Conservation (phyloP, 1,140 invertebrate species). For the Pectinophora gossypiella region DNA sequence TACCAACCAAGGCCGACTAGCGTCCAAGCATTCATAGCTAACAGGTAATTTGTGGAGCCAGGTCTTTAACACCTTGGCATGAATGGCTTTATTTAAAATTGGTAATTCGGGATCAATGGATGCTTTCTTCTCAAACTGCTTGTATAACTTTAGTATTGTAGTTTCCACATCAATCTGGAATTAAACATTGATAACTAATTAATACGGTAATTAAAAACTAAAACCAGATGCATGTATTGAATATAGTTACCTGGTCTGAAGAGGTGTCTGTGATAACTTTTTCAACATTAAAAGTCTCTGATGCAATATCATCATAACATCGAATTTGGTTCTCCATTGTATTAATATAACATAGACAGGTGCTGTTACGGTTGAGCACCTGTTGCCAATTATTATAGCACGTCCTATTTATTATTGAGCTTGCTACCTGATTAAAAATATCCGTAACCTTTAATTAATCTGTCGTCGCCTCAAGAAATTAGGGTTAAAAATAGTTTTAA, state of each 20-base stretch:
- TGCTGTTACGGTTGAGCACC: background rate
- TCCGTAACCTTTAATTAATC: background rate
- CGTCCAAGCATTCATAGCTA: slow-evolving; percentile 90
- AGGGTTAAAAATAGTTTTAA: no score
- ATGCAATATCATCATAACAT: slow-evolving; percentile 42
- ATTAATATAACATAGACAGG: background rate
- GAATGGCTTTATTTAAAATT: slow-evolving; percentile 79
- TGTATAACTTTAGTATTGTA: slow-evolving; percentile 79
- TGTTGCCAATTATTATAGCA: background rate
- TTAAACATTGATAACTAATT: slow-evolving; percentile 15
- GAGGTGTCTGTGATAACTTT: slow-evolving; percentile 72
- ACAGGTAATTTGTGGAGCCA: slow-evolving; percentile 81
- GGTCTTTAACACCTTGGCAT: slow-evolving; percentile 82
- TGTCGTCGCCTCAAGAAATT: no score
- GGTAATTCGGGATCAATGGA: slow-evolving; percentile 78
- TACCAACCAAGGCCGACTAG: slow-evolving; percentile 95
- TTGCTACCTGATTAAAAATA: background rate
- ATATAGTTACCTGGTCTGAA: slow-evolving; percentile 75
- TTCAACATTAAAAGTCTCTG: slow-evolving; percentile 63
- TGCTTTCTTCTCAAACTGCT: slow-evolving; percentile 75
- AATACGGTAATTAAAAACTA: background rate
- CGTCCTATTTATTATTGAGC: background rate
- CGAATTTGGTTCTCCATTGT: slow-evolving; percentile 54
- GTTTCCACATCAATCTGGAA: slow-evolving; percentile 82
- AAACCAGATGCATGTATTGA: background rate